Base-by-base conservation (phyloP, 2,113 vertebrate genomes). In the Oceanites oceanicus region DNA sequence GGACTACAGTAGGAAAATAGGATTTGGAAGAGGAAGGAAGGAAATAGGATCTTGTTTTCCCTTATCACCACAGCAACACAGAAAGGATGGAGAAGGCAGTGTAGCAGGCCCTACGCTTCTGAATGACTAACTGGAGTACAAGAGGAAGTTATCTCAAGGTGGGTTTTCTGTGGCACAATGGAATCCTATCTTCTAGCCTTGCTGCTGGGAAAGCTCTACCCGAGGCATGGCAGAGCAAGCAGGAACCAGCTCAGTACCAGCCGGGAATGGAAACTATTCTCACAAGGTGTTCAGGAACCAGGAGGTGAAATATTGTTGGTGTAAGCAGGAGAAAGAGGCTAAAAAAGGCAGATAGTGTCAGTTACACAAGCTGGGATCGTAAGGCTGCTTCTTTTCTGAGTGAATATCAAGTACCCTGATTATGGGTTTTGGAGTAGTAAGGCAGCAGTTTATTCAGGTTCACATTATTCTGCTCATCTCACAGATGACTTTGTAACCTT, bases 211-310 rank as follows among this genome's bases (percentile, higher is more conserved):
- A 87, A 78, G 27, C 32, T 94, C 62, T 82, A 40, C 13, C 15
- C 1, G 1, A 72, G 34, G 21, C 56, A 72, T 0, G 2, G 20
- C 26, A 83, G 55, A 93, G 11, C 0, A 0, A 83, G 81, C 32
- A 62, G 32, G 20, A 93, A 88, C 78, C 53, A 93, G 21, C 30
- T 72, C 27, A 63, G 55, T 27, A 82, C 19, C 50, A 82, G 53
- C 16, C 45, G 58, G 47, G 71, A 94, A 67, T 20, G 36, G 45
- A 86, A 81, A 85, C 4, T 70, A 6, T 40, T 88, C 55, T 94
- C 38, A 66, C 22, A 32, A 72, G 45, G 20, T 73, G 32, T 62
- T 78, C 71, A 70, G 32, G 30, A 88, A 55, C 36, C 10, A 52
- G 75, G 17, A 88, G 40, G 45, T 92, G 62, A 93, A 88, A 86